Evolutionary conservation across 2,113 vertebrate genomes (phyloP).

Genomic region (Eulemur macaco): DNA sequence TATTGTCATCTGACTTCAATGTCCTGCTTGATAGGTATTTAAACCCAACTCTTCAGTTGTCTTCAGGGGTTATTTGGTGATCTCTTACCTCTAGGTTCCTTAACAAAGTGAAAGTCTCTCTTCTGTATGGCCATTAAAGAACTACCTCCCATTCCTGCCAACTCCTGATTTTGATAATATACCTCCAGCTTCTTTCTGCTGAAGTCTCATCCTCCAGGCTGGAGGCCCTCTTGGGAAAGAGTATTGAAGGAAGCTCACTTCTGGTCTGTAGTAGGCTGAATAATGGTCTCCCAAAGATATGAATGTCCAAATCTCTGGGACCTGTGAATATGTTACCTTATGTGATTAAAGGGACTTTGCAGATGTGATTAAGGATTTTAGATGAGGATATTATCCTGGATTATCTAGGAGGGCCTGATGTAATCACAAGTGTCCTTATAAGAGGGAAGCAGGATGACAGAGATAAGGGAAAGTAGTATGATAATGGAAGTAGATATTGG

Average conservation of each 20-base stretch:
- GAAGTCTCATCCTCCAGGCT: neutral
- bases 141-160: neutral
- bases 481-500: neutral
- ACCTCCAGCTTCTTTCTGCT: neutral
- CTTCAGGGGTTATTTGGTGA: conserved; percentile 9
- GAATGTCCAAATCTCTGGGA: neutral
- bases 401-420: neutral
- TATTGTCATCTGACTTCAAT: neutral
- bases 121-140: neutral
- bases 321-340: neutral
- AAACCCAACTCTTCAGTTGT: neutral
- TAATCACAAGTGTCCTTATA: neutral
- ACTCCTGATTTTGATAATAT: neutral
- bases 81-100: neutral
- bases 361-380: neutral
- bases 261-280: neutral
- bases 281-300: neutral
- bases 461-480: neutral
- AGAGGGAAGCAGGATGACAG: neutral
- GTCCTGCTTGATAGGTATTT: neutral
- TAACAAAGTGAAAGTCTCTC: neutral
- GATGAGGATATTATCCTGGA: neutral
- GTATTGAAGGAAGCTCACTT: neutral
- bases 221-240: neutral
- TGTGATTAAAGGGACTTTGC: neutral